phyloP scores from a whole-genome alignment of 2,113 vertebrate species.

The Turdus rufiventris region DNA sequence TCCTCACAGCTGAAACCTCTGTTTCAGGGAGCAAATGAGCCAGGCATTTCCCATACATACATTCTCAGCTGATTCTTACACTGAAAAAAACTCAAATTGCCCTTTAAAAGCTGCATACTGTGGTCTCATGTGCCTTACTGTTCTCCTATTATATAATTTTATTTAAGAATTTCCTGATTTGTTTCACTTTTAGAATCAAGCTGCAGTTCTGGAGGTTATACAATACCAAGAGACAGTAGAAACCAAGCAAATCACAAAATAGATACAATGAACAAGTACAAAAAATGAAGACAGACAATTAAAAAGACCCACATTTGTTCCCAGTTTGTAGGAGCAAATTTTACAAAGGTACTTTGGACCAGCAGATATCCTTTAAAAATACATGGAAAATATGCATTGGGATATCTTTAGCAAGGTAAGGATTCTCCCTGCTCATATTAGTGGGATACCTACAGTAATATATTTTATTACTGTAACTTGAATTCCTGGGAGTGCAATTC shows the following conservation, averaged over 20 bases:
- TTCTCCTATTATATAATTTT: not conserved
- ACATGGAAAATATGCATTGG: not conserved
- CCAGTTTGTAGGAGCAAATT: not conserved
- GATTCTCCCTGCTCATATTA: not conserved
- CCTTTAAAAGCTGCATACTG: not conserved
- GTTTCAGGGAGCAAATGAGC: not conserved
- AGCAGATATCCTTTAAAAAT: not conserved
- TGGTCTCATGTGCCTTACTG: not conserved
- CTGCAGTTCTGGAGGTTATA: not conserved
- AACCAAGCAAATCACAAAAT: not conserved
- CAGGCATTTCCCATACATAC: not conserved
- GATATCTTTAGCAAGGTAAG: not conserved
- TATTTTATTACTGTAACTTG: not conserved
- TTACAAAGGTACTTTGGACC: not conserved
- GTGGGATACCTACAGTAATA: not conserved
- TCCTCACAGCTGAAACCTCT: not conserved
- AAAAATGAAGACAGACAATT: not conserved
- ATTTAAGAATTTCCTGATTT: not conserved
- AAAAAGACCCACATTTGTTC: not conserved
- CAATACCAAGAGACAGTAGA: not conserved
- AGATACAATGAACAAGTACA: not conserved
- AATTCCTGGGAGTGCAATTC: not conserved
- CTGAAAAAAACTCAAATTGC: not conserved
- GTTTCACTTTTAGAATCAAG: not conserved
- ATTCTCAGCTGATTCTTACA: not conserved